Base-by-base conservation (phyloP, 2,113 vertebrate genomes). In the Cottus gobio region DNA sequence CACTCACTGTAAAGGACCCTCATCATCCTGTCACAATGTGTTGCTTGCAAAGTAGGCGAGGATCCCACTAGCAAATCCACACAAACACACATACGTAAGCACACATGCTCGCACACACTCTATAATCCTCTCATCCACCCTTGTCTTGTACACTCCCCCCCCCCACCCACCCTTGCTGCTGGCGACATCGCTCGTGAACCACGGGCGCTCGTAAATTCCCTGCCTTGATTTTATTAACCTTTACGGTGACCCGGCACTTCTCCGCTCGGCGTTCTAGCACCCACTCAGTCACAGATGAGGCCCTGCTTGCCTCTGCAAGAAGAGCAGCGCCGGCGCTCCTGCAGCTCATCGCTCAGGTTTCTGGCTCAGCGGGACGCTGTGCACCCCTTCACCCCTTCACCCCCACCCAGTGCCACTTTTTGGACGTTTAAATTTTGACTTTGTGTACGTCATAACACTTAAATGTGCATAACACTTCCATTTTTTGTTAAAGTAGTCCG, bases 221-320 rank as follows among this genome's bases (percentile, higher is more conserved):
- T 28, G 91, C 87, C 89, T 85, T 91, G 87, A 94, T 94, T 94
- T 94, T 90, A 85, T 92, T 93, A 93, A 93, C 91, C 92, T 93
- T 88, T 88, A 66, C 87, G n/a, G 81, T 87, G 90, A 93, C 92
- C 94, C 84, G 30, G 77, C 92, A 91, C 94, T 90, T 92, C 84
- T 87, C 87, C 68, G 79, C 87, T 86, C 61, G 87, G 87, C 89
- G 85, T 92, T 90, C 82, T 90, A 69, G 88, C 92, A 91, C 89
- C 88, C 90, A 93, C 89, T 93, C 93, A 89, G 84, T 93, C 93
- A 93, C 80, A 81, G 83, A 85, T 74, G 89, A 78, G 82, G 79
- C 90, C 87, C 82, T 2, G 64, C 71, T 87, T 20, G 70, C 85
- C 77, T 86, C 65, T 7, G 65, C 28, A 7, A 34, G 46, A 81